These are phyloP conservation scores for Chlorodrepanis virens DNA, from an alignment of 2,113 vertebrate genomes.

Conservation along the genomic window DNA sequence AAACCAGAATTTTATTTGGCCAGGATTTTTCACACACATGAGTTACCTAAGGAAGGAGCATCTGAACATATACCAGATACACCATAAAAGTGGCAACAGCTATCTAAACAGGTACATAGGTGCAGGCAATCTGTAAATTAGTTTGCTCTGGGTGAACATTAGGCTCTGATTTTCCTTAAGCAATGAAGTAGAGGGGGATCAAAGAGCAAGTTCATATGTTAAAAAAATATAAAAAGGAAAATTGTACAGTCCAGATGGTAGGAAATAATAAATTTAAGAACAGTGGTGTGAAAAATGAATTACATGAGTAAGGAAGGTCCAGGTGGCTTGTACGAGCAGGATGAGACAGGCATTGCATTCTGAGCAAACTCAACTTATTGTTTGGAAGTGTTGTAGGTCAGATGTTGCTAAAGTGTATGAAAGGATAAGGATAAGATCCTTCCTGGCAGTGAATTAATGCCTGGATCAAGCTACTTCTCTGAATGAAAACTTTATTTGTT, in stretches of 20 bases:
- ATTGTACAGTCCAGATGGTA: background rate
- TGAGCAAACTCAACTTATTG: background rate
- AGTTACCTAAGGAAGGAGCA: background rate
- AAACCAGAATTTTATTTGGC: background rate
- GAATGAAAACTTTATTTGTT: background rate
- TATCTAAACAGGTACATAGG: background rate
- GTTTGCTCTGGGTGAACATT: background rate
- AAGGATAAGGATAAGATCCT: background rate
- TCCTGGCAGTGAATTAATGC: background rate
- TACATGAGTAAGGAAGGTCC: background rate
- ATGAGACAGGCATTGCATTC: background rate
- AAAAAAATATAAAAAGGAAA: background rate
- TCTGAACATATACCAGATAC: background rate
- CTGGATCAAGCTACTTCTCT: background rate
- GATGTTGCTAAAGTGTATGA: background rate
- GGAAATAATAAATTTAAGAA: background rate
- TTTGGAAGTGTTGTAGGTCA: background rate
- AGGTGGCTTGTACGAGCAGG: background rate
- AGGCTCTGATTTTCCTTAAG: background rate
- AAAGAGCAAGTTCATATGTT: background rate
- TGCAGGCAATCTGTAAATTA: background rate
- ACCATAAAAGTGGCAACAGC: background rate
- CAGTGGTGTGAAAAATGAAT: background rate
- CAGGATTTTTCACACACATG: background rate
- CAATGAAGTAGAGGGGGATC: background rate